A percentile compares a stretch with the other conserved stretches of the same genome.
These are phyloP conservation scores for Heliconius congener DNA, from an alignment of 1,140 invertebrate genomes.

Conservation along the genomic window DNA sequence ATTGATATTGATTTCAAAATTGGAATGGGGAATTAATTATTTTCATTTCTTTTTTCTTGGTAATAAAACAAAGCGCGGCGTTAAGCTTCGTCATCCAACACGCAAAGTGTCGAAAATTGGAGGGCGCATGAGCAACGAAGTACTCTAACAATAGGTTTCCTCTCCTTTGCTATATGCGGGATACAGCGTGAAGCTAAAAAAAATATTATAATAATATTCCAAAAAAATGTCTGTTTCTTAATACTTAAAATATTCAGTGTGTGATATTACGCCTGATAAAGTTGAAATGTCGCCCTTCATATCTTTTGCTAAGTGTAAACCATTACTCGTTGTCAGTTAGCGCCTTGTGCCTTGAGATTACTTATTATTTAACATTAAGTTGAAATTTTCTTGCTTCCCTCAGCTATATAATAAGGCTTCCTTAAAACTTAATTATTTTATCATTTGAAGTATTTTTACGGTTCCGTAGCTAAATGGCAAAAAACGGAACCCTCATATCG, in stretches of 20 bases:
- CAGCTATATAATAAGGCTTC: background rate
- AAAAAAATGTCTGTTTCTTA: background rate
- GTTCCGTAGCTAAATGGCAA: too few species aligned
- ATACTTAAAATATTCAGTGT: conserved; percentile 2
- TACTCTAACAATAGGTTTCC: too few species aligned
- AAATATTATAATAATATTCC: too few species aligned
- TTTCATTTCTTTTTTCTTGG: background rate
- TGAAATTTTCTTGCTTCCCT: conserved; percentile 9
- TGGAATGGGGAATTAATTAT: too few species aligned
- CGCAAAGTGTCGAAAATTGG: too few species aligned
- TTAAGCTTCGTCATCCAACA: too few species aligned
- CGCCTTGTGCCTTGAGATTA: conserved; percentile 2
- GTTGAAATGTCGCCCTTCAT: background rate
- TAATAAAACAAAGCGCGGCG: background rate
- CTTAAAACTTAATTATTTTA: background rate
- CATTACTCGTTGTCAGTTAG: conserved; percentile 7
- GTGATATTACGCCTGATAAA: background rate
- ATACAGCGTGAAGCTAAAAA: too few species aligned
- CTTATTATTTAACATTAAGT: conserved; percentile 3
- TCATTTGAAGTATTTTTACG: too few species aligned
- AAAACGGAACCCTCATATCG: too few species aligned
- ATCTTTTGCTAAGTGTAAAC: background rate
- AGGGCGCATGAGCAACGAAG: too few species aligned
- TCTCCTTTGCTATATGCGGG: too few species aligned
- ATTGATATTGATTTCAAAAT: too few species aligned